Conservation (phyloP, 2,888 invertebrate species). For the Pachycephus smyrnensis region DNA sequence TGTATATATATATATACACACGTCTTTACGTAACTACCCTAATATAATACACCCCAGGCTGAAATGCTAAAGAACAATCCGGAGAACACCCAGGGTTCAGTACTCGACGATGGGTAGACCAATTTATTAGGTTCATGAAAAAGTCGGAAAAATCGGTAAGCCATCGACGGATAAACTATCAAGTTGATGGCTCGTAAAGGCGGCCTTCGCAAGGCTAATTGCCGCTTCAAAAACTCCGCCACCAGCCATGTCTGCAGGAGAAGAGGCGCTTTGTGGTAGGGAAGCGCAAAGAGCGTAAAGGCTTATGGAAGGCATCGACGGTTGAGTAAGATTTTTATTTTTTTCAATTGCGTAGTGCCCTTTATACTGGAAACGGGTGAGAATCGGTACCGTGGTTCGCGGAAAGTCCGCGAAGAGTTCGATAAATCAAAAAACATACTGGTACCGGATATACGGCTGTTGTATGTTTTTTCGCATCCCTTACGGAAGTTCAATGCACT, state of each 20-base stretch:
- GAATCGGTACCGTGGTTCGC: not conserved
- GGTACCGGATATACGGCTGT: not conserved
- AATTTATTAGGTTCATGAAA: constrained; percentile 23
- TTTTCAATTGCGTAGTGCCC: not conserved
- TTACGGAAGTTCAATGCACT: not conserved
- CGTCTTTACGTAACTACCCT: not conserved
- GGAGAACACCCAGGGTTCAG: not conserved
- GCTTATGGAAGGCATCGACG: not conserved
- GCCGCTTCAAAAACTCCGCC: constrained; percentile 30
- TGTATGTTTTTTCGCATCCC: not conserved
- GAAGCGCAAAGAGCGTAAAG: not conserved
- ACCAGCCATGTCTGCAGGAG: not conserved
- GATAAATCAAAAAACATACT: not conserved
- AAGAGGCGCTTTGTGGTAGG: not conserved
- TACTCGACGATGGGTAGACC: not conserved
- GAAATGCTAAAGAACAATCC: not conserved
- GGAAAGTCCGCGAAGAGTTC: not conserved
- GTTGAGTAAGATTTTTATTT: not conserved
- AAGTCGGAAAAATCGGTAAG: constrained; percentile 20
- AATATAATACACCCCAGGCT: not conserved
- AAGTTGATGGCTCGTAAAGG: constrained; percentile 43
- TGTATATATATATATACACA: not conserved
- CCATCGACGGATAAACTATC: constrained; percentile 41
- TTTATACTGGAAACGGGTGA: not conserved
- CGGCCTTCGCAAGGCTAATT: constrained; percentile 33